Evolutionary conservation across 2,797 vertebrate species (phyloP), one percentile per base, ranked within the genome.

Genomic region (Gouania willdenowi): DNA sequence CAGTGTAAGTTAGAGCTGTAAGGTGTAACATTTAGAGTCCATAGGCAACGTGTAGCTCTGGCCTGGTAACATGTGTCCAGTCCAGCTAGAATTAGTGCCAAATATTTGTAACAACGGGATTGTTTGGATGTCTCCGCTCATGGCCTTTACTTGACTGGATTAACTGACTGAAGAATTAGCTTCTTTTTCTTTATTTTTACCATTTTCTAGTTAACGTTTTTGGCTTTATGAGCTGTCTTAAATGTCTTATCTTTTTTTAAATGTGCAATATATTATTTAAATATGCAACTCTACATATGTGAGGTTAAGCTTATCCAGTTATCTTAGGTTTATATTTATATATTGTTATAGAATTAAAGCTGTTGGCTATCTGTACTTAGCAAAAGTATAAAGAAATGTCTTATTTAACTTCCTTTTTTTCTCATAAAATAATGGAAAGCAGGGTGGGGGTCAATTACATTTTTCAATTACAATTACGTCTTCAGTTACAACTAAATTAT

Each of bases 221-320:
- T 56, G 60, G 59, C 87, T 84, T 86, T 85, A 77, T 82, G 76
- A 87, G 86, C 89, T 87, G 90, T 93, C 92, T 93, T 95, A 90
- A 86, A 71, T 45, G 72, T 89, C 72, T 82, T 93, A 89, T 90
- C 13, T 91, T 93, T 93, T 92, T 86, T 92, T 92, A 89, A 77
- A 90, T 84, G 92, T 95, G 94, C 92, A 96, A 94, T 93, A 94
- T 86, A 67, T 89, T 87, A 79, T 76, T 83, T 86, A 85, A 84
- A 85, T 93, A 93, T 91, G 91, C 91, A 94, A 91, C 87, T 82
- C 86, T 45, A 57, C 45, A 72, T 55, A 82, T 79, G 55, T 83
- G 79, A 40, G 62, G 79, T 71, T 65, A 55, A 77, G 62, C 57
- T 65, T 44, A 56, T 65, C 79, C 54, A 35, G 12, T 71, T 29